A percentile compares a stretch with the other conserved stretches of the same genome.
Conservation (phyloP, 1,140 invertebrate genomes). For the Drosophila arizonae region DNA sequence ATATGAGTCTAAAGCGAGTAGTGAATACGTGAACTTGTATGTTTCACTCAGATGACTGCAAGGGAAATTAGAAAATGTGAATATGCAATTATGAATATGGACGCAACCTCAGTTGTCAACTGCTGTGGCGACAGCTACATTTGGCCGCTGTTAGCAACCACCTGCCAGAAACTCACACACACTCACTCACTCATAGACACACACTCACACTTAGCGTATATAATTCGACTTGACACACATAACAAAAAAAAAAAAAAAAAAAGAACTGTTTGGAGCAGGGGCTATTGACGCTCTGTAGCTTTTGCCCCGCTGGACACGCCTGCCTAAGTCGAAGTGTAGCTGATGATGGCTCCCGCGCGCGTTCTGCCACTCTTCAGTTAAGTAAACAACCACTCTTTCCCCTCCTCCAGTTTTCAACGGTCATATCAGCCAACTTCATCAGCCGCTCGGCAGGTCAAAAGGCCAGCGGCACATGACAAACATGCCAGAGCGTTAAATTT, state of each 20-base stretch:
- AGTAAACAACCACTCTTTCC: slow-evolving; percentile 21
- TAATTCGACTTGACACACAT: slow-evolving; percentile 63
- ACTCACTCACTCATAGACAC: neutral
- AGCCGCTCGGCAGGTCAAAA: slow-evolving; percentile 47
- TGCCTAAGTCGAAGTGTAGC: slow-evolving; percentile 26
- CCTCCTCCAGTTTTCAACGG: neutral
- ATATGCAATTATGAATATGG: slow-evolving; percentile 4
- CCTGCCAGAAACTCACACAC: slow-evolving; percentile 45
- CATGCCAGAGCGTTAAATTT: slow-evolving; percentile 78
- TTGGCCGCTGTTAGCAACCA: slow-evolving; percentile 62
- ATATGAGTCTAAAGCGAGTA: no score
- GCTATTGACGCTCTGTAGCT: neutral
- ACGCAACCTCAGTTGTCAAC: slow-evolving; percentile 37
- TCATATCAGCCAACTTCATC: slow-evolving; percentile 59
- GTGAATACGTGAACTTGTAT: no score
- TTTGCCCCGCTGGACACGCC: slow-evolving; percentile 35
- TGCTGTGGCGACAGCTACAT: slow-evolving; percentile 47
- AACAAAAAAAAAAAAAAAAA: slow-evolving; percentile 19
- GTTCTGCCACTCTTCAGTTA: slow-evolving; percentile 5
- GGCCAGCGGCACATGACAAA: slow-evolving; percentile 57
- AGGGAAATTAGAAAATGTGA: no score
- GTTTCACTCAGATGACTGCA: no score
- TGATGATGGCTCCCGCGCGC: slow-evolving; percentile 32
- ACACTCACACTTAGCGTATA: slow-evolving; percentile 51
- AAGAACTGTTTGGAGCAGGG: neutral